Percentiles rank a stretch among this genome's conserved stretches.
These are phyloP conservation scores for Patiria pectinifera DNA, from an alignment of 53 echinoderm and acorn worm species.

Conservation along the genomic window DNA sequence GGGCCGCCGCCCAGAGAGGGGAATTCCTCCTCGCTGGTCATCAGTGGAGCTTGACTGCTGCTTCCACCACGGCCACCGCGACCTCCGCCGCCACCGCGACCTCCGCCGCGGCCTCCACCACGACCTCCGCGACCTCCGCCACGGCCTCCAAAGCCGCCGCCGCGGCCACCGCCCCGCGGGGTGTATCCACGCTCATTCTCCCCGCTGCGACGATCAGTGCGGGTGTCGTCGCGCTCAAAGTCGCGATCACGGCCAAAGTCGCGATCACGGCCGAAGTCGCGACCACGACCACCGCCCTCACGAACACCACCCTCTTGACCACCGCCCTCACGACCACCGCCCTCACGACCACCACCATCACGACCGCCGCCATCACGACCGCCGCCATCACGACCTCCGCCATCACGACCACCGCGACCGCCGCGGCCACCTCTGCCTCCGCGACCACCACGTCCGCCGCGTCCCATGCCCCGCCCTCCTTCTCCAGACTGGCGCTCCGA, in stretches of 20 bases:
- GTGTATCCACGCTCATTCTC: constrained; percentile 65
- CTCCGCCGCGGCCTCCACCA: constrained; percentile 46
- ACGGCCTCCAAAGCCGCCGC: constrained; percentile 9
- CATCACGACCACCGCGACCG: constrained; percentile 42
- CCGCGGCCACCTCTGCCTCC: constrained; percentile 57
- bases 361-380: constrained; percentile 17
- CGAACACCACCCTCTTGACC: not conserved
- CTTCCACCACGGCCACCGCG: constrained; percentile 44
- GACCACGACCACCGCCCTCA: constrained; percentile 7
- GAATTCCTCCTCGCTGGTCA: constrained; percentile 93
- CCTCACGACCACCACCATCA: constrained; percentile 3
- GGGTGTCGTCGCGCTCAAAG: not conserved
- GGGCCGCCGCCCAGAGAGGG: constrained; percentile 66
- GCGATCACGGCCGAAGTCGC: not conserved
- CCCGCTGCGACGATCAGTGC: constrained; percentile 56
- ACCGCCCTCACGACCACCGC: constrained; percentile 1
- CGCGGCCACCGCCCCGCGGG: constrained; percentile 29
- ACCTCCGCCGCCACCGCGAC: constrained; percentile 49
- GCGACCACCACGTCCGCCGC: constrained; percentile 63
- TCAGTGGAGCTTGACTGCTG: constrained; percentile 62
- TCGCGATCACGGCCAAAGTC: not conserved
- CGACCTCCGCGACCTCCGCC: constrained; percentile 16
- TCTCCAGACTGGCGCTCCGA: constrained; percentile 68
- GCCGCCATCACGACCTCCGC: constrained; percentile 48
- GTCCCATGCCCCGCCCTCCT: constrained; percentile 69